Conservation (phyloP, 2,113 vertebrate species). For the Camelus dromedarius region DNA sequence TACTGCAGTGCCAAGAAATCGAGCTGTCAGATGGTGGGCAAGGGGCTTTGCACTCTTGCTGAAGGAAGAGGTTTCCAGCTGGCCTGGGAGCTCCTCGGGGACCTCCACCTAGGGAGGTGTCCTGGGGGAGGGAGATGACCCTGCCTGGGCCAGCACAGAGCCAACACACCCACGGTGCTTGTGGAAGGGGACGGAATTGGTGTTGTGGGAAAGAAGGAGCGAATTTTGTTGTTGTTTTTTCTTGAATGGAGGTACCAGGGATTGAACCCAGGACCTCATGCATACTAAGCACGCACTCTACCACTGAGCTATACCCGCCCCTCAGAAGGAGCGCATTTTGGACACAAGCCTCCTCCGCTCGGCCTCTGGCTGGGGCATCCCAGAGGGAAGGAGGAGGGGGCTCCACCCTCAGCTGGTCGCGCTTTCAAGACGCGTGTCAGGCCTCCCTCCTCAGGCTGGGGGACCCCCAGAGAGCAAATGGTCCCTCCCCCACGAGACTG, state of each 20-base stretch:
- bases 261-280: no score
- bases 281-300: no score
- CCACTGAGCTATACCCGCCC: no score
- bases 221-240: not conserved
- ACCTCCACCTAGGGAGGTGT: not conserved
- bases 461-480: not conserved
- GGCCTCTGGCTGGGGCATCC: not conserved
- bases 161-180: not conserved
- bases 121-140: not conserved
- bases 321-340: not conserved
- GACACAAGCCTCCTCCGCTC: not conserved
- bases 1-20: not conserved
- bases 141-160: not conserved
- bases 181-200: accelerated
- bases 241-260: no score
- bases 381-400: not conserved
- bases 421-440: not conserved
- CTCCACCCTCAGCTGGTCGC: not conserved
- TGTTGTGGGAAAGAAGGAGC: not conserved
- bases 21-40: not conserved
- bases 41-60: not conserved
- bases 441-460: not conserved
- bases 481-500: not conserved
- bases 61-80: not conserved
- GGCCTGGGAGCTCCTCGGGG: not conserved